phyloP scores from a whole-genome alignment of 1,140 invertebrate genomes.

The Bombyx mandarina region DNA sequence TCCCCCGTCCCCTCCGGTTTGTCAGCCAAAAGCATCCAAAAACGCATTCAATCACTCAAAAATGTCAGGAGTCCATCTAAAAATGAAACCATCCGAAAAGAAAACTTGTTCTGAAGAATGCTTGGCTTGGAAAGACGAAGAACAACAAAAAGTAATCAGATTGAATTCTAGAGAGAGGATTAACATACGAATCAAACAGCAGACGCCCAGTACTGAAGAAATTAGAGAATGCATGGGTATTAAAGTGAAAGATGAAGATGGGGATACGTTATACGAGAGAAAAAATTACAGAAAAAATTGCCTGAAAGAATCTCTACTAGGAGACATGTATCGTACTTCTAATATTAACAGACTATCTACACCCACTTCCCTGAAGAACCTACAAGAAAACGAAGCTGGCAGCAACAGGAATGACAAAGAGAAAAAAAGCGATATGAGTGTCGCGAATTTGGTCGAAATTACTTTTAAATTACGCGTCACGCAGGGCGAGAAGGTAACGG shows the following conservation, averaged over 20 bases:
- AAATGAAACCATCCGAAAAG: conserved; percentile 20
- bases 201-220: conserved; percentile 30
- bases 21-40: not conserved
- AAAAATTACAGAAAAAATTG: conserved; percentile 23
- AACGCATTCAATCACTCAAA: conserved; percentile 7
- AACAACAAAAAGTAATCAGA: conserved; percentile 13
- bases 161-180: conserved; percentile 32
- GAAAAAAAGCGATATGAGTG: conserved; percentile 22
- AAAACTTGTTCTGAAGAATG: conserved; percentile 15
- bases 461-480: conserved; percentile 41
- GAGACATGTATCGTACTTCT: conserved; percentile 30
- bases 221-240: conserved; percentile 33
- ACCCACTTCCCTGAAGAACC: conserved; percentile 12
- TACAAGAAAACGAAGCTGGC: not conserved
- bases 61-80: conserved; percentile 23
- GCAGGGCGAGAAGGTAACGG: conserved; percentile 30
- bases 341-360: conserved; percentile 29
- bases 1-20: not conserved
- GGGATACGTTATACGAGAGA: conserved; percentile 39
- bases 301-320: conserved; percentile 5
- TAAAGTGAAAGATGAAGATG: conserved; percentile 42
- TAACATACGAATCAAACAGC: conserved; percentile 25
- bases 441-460: conserved; percentile 42
- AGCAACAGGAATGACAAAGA: conserved; percentile 9
- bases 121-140: conserved; percentile 1